Evolutionary conservation across 2,113 vertebrate genomes (phyloP), one percentile per base, ranked within the genome.

Genomic region (Circaetus gallicus): DNA sequence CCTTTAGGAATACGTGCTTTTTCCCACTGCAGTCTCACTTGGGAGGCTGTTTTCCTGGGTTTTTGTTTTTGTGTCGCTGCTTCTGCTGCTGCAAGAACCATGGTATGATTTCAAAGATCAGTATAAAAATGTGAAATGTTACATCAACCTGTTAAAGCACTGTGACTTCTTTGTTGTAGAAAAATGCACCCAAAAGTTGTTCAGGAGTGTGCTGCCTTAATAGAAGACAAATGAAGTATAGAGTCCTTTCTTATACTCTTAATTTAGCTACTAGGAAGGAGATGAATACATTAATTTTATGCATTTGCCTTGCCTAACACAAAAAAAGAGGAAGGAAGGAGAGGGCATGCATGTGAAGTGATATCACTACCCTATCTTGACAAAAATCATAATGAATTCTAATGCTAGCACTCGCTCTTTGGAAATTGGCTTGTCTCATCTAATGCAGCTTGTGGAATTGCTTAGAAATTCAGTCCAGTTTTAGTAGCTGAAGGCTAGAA

Each of bases 101-200:
- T 45, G 72, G 66, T 86, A 47, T 55, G 43, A 88, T 97, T 96
- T 96, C 93, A 86, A 90, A 97, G 93, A 69, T 78, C 34, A 13
- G 53, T 83, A 90, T 65, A 61, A 86, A 95, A 92, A 73, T 70
- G 38, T 20, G 25, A 79, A 79, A 49, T 86, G 50, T 91, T 91
- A 36, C 56, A 43, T 67, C 82, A 91, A 31, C 82, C 16, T 93
- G 38, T 84, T 93, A 92, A 94, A 95, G 53, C 28, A 16, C 13
- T 18, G 9, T 81, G 71, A 61, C 87, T 42, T 89, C 59, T 71
- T 78, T 73, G 24, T 74, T 91, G 76, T 76, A 62, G 53, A 49
- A 94, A 90, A 91, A 89, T 71, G 28, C n/a, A 71, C 18, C 10
- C 31, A 63, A 16, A 94, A 96, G 19, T 89, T 80, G 76, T 81